A percentile compares a stretch with the other conserved stretches of the same genome.
phyloP scores from a whole-genome alignment of 2,888 invertebrate species.

The Hemithea aestivaria region DNA sequence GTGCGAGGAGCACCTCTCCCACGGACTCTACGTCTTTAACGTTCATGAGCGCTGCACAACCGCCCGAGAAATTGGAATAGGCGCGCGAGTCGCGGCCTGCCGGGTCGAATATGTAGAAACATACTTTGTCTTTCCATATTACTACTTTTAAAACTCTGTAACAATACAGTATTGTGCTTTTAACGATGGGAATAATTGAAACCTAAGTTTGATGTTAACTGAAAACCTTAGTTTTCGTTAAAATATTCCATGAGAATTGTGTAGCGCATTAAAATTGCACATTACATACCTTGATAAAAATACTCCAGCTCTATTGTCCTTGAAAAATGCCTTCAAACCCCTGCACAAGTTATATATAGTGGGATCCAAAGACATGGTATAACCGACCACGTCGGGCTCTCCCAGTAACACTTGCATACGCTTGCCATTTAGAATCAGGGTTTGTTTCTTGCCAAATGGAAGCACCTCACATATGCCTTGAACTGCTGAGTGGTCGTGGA shows the following conservation, averaged over 20 bases:
- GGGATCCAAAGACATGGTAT: conserved; percentile 67
- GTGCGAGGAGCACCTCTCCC: conserved; percentile 69
- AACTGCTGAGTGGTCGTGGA: conserved; percentile 69
- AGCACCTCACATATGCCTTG: conserved; percentile 71
- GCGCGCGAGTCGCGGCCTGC: conserved; percentile 76
- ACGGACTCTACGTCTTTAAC: conserved; percentile 73
- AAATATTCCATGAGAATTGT: no score
- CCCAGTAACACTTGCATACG: conserved; percentile 63
- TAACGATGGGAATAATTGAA: no score
- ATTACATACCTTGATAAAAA: conserved; percentile 57
- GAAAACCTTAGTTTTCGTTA: no score
- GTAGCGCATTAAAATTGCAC: no score
- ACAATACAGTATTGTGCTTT: background rate
- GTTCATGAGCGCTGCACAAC: conserved; percentile 78
- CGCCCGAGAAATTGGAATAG: conserved; percentile 66
- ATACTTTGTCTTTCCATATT: conserved; percentile 79
- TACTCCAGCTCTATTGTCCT: conserved; percentile 72
- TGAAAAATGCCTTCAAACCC: conserved; percentile 77
- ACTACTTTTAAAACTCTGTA: conserved; percentile 67
- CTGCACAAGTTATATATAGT: conserved; percentile 72
- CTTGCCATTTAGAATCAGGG: conserved; percentile 56
- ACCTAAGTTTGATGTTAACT: no score
- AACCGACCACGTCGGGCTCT: conserved; percentile 71
- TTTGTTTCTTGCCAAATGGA: conserved; percentile 66
- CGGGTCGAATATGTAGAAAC: conserved; percentile 82